Evolutionary conservation across 2,113 vertebrate species (phyloP).

Genomic region (Nansenia antarctica): DNA sequence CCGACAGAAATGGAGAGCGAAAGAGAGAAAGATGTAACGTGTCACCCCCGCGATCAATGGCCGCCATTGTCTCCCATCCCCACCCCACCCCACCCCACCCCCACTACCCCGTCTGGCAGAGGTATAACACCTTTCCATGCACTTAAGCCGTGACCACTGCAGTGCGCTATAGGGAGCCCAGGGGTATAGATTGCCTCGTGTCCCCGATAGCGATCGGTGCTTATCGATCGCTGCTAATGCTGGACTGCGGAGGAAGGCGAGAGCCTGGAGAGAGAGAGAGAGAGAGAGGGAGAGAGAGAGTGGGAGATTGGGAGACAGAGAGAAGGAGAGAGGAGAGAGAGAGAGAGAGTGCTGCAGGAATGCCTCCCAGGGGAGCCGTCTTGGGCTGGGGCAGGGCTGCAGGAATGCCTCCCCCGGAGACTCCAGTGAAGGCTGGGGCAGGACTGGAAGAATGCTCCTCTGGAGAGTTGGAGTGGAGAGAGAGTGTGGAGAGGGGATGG

Average conservation of each 20-base stretch:
- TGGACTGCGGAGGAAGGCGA: constrained; percentile 72
- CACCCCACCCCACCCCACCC: no score
- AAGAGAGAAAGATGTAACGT: constrained; percentile 76
- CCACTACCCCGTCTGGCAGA: constrained; percentile 69
- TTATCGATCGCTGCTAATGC: constrained; percentile 83
- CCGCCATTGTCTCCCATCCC: constrained; percentile 71
- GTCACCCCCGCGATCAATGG: constrained; percentile 78
- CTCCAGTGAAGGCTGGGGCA: constrained; percentile 72
- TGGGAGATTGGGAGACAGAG: no score
- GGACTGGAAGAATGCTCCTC: constrained; percentile 75
- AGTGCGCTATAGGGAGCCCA: constrained; percentile 77
- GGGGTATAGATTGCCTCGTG: constrained; percentile 79
- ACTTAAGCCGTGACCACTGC: constrained; percentile 81
- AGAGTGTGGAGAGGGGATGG: neutral
- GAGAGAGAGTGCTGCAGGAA: constrained; percentile 77
- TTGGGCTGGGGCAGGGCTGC: constrained; percentile 77
- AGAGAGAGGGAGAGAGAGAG: no score
- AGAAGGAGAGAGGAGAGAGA: no score
- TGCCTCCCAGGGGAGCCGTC: constrained; percentile 74
- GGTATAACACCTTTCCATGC: constrained; percentile 81
- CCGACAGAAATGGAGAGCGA: constrained; percentile 42
- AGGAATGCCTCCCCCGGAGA: constrained; percentile 80
- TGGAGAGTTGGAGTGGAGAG: constrained; percentile 51
- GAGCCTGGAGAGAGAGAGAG: no score
- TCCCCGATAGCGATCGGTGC: constrained; percentile 80